phyloP scores from a whole-genome alignment of 2,888 invertebrate species.

The Agriopis leucophaearia region DNA sequence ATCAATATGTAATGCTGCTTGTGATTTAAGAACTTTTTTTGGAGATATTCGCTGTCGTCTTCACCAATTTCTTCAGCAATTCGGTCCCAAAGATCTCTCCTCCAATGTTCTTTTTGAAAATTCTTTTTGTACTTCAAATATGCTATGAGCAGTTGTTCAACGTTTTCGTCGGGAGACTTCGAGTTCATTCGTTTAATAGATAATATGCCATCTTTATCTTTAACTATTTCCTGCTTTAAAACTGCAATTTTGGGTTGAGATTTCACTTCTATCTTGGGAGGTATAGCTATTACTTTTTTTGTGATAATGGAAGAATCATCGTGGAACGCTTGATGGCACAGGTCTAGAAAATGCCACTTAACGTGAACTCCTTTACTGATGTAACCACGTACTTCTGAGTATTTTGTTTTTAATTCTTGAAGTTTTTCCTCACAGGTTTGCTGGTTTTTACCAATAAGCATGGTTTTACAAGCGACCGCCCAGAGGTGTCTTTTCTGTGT shows the following conservation, averaged over 20 bases:
- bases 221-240: conserved; percentile 18
- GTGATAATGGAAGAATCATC: conserved; percentile 53
- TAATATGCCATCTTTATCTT: conserved; percentile 51
- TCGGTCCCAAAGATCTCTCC: conserved; percentile 72
- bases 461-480: conserved; percentile 77
- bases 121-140: conserved; percentile 71
- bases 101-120: conserved; percentile 62
- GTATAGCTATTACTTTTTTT: not conserved
- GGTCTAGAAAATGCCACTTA: conserved; percentile 67
- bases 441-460: conserved; percentile 67
- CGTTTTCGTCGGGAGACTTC: conserved; percentile 61
- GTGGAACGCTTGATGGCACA: conserved; percentile 74
- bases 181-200: conserved; percentile 46
- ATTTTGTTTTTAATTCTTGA: conserved; percentile 62
- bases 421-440: conserved; percentile 68
- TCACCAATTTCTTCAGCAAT: conserved; percentile 74
- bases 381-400: conserved; percentile 57
- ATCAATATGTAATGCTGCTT: conserved; percentile 77
- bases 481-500: conserved; percentile 72
- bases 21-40: conserved; percentile 75
- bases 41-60: conserved; percentile 75
- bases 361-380: conserved; percentile 58
- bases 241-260: conserved; percentile 25
- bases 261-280: not conserved
- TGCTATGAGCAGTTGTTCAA: conserved; percentile 68